A percentile compares a stretch with the other conserved stretches of the same genome.
Evolutionary conservation across 2,888 invertebrate genomes (phyloP).

Genomic region (Philopedon plagiatum): DNA sequence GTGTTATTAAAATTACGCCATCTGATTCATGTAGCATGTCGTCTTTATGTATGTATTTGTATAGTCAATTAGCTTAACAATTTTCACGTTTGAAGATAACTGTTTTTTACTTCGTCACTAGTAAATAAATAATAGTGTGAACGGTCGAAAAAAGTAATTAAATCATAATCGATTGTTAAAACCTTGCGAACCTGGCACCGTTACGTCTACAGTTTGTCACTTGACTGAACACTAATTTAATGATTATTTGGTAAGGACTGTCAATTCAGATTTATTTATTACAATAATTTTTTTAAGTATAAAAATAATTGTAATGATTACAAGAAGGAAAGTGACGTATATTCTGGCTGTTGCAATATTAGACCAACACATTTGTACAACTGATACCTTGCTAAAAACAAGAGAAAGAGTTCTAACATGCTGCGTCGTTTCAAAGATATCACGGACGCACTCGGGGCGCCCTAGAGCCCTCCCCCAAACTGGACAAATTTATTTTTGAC

Average conservation of each 20-base stretch:
- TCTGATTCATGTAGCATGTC: neutral
- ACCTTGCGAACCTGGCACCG: neutral
- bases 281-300: too few relatives aligned
- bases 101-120: neutral
- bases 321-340: too few relatives aligned
- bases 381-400: too few relatives aligned
- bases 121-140: neutral
- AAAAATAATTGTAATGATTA: too few relatives aligned
- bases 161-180: neutral
- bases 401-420: too few relatives aligned
- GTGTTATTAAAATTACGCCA: neutral
- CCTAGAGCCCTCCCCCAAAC: too few relatives aligned
- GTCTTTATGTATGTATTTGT: neutral
- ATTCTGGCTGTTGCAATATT: too few relatives aligned
- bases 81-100: conserved; percentile 2
- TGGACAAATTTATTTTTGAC: too few relatives aligned
- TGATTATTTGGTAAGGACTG: conserved; percentile 1
- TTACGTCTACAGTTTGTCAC: neutral
- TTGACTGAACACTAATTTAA: neutral
- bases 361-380: too few relatives aligned
- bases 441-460: too few relatives aligned
- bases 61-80: neutral
- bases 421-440: too few relatives aligned
- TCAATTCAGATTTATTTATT: neutral
- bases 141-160: neutral